Percentiles rank a stretch among this genome's conserved stretches.
These are phyloP conservation scores for Hofmannophila pseudospretella DNA, from an alignment of 2,888 invertebrate genomes.

Conservation along the genomic window DNA sequence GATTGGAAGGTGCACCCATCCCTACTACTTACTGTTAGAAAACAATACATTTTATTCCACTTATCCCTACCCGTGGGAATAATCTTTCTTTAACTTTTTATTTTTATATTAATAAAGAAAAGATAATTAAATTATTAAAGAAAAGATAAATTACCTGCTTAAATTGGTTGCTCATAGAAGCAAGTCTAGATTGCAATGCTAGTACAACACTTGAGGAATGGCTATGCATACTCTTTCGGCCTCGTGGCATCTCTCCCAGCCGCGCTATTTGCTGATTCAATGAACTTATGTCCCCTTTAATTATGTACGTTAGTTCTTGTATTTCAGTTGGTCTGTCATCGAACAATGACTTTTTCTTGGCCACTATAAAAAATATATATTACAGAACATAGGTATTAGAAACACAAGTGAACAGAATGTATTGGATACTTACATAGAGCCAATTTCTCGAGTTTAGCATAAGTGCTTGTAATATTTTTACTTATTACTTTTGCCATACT, in stretches of 20 bases:
- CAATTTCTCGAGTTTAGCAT: constrained; percentile 96
- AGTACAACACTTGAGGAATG: constrained; percentile 96
- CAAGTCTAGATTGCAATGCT: constrained; percentile 94
- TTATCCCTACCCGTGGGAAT: too few relatives aligned
- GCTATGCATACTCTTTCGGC: constrained; percentile 90
- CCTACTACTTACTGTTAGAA: too few relatives aligned
- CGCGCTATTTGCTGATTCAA: constrained; percentile 98
- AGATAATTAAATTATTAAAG: too few relatives aligned
- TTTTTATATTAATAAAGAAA: too few relatives aligned
- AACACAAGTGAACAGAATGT: neutral
- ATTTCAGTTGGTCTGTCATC: constrained; percentile 98
- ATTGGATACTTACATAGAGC: constrained; percentile 94
- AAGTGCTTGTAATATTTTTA: constrained; percentile 96
- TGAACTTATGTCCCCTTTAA: constrained; percentile 96
- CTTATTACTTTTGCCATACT: constrained; percentile 95
- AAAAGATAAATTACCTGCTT: constrained; percentile 87
- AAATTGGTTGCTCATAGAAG: constrained; percentile 98
- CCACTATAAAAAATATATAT: constrained; percentile 81
- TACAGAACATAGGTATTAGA: neutral
- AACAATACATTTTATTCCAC: too few relatives aligned
- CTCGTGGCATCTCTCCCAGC: constrained; percentile 88
- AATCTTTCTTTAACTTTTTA: too few relatives aligned
- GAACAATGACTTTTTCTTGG: constrained; percentile 98
- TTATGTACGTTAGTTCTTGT: constrained; percentile 97
- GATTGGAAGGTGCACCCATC: too few relatives aligned